Conservation (phyloP, 2,113 vertebrate species). For the Ophthalmolycus amberensis region DNA sequence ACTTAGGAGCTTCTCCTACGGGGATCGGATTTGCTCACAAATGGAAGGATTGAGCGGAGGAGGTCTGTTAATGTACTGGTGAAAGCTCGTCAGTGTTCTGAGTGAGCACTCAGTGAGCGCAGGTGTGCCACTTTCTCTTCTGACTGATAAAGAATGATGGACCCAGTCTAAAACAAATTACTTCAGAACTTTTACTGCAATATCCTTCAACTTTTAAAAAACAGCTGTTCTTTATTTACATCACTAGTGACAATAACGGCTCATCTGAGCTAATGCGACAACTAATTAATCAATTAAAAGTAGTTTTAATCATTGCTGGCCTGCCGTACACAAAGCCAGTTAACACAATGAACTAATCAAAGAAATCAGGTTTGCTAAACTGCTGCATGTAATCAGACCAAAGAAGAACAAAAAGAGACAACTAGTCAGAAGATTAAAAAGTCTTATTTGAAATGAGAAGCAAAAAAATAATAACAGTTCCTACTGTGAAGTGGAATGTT, state of each 20-base stretch:
- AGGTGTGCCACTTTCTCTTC: conserved; percentile 25
- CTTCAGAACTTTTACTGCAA: not conserved
- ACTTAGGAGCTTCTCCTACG: conserved; percentile 23
- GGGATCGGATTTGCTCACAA: conserved; percentile 45
- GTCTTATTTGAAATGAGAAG: conserved; percentile 38
- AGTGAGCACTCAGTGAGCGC: conserved; percentile 20
- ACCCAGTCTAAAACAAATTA: not conserved
- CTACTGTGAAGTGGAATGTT: conserved; percentile 30
- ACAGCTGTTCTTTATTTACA: not conserved
- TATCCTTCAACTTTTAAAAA: not conserved
- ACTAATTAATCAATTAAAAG: not conserved
- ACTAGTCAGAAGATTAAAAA: conserved; percentile 34
- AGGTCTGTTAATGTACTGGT: conserved; percentile 54
- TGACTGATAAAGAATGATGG: not conserved
- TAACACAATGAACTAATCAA: not conserved
- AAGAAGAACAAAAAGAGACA: not conserved
- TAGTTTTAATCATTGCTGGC: not conserved
- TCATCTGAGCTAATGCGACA: too few relatives aligned
- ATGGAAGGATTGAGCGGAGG: conserved; percentile 44
- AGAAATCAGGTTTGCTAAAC: not conserved
- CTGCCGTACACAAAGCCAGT: not conserved
- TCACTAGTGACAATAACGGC: not conserved
- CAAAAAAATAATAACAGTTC: conserved; percentile 1
- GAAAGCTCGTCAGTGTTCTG: conserved; percentile 36
- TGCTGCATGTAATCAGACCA: not conserved